A percentile compares a stretch with the other conserved stretches of the same genome.
Conservation (phyloP, 1,140 invertebrate species). For the Drosophila teissieri region DNA sequence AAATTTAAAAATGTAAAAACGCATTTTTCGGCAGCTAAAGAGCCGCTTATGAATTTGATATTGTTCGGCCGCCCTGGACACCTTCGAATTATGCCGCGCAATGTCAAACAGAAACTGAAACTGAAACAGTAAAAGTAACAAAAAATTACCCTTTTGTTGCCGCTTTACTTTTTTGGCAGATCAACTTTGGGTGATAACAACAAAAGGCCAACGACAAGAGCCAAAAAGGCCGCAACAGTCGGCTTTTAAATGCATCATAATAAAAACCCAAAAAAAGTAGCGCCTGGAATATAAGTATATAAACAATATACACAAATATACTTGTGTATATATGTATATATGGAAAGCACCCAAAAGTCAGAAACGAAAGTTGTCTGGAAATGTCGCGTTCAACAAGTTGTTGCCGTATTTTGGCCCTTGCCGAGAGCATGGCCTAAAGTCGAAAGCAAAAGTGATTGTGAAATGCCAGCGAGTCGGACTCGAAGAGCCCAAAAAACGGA, state of each 20-base stretch:
- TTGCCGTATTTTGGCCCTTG: constrained; percentile 57
- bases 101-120: constrained; percentile 46
- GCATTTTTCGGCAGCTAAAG: constrained; percentile 71
- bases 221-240: constrained; percentile 31
- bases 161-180: constrained; percentile 34
- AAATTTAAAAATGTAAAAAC: constrained; percentile 63
- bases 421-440: constrained; percentile 55
- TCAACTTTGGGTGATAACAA: constrained; percentile 51
- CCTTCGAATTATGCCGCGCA: constrained; percentile 67
- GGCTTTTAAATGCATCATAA: constrained; percentile 49
- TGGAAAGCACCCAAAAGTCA: constrained; percentile 69
- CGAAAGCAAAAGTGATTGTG: constrained; percentile 83
- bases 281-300: constrained; percentile 33
- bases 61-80: constrained; percentile 38
- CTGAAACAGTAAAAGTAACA: constrained; percentile 14
- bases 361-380: constrained; percentile 81
- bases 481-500: constrained; percentile 20
- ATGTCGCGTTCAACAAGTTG: constrained; percentile 68
- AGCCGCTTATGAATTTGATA: constrained; percentile 57
- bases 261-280: constrained; percentile 35
- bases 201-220: constrained; percentile 51
- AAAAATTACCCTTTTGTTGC: constrained; percentile 68
- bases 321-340: constrained; percentile 38
- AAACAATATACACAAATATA: constrained; percentile 1
- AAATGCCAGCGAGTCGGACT: constrained; percentile 29